Base-by-base conservation (phyloP, 1,140 invertebrate species). In the Anthonomus grandis region DNA sequence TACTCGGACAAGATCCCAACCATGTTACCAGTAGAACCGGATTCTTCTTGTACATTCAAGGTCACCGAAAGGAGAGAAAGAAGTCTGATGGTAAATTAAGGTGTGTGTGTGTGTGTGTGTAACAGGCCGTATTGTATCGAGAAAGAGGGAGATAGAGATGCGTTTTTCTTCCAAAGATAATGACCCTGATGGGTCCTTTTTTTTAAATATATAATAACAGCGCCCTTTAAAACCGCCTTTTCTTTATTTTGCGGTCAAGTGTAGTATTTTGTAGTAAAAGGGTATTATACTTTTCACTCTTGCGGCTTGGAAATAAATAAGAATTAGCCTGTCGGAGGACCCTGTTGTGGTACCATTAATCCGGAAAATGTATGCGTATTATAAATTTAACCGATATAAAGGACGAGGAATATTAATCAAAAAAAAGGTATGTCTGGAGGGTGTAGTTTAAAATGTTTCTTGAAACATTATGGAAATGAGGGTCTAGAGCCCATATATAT, bases 31-130 rank as follows among this genome's bases (percentile, higher is more conserved):
- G 64, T 66, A 57, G 62, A 58, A 66, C 64, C 62, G 64, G 64
- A 66, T 66, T 66, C 64, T n/a, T n/a, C n/a, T 63, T 66, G 59
- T 60, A 60, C 42, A 58, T 62, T 59, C 62, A 66, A 66, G 64
- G 64, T 66, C 64, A 58, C 41, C 34, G 42, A 38, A 31, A 52
- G 49, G 44, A 44, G 46, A 57, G 50, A 57, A 57, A 57, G 46
- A 57, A 57, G 46, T 57, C 55, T 57, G 41, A 44, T 63, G 53
- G 58, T 65, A 60, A 65, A 65, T 63, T 56, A 58, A 61, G 57
- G 64, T 65, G 53, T 56, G 51, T 51, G 34, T 51, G 36, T 51
- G 22, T 45, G 41, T 44, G 41, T 54, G 51, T 57, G 63, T 60
- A 48, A 55, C 46, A 56, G 53, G 50, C 39, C 34, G 25, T 45